Base-by-base conservation (phyloP, 2,888 invertebrate genomes). In the Agrotis exclamationis region DNA sequence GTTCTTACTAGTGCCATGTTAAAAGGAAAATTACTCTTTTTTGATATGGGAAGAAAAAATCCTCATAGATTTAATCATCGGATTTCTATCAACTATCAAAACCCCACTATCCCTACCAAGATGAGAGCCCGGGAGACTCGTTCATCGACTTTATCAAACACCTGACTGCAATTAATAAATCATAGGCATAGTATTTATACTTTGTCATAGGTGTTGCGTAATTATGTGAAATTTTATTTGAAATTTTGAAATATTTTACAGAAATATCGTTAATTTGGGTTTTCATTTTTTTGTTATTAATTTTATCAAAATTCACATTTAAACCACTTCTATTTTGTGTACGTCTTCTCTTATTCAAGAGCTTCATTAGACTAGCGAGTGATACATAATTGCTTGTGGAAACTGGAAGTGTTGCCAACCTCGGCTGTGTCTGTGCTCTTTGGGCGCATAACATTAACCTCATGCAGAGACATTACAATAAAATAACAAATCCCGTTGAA, bases 381-480 rank as follows among this genome's bases (percentile, higher is more conserved):
- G 7, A 73, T 59, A 51, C 28, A 53, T 64, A 39, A 58, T 58
- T 72, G 51, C 28, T 65, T 44, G 44, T 58, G 59, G 47, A 76
- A 48, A 28, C 33, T 58, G 59, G 47, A 76, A 48, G 44, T 45
- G 16, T 39, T 70, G 62, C 44, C 57, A 70, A 76, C 51, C 48
- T 28, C 39, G 24, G 45, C 56, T 60, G 53, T 65, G 22, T 57
- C 20, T 45, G 18, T 20, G 28, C 44, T 59, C 24, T 60, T 57
- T 51, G 39, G 60, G 18, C n/a, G 14, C 28, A 44, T 65, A 51
- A 51, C 33, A 56, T 77, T 56, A 68, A 56, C 48, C 51, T 53
- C 54, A 16, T 78, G 56, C 69, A 62, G 24, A 58, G 33, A 7
- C 58, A 79, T 74, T 70, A 59, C 62, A 74, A 79, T 79, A 79